phyloP scores from a whole-genome alignment of 2,113 vertebrate genomes.

The Tretioscincus oriximinensis region DNA sequence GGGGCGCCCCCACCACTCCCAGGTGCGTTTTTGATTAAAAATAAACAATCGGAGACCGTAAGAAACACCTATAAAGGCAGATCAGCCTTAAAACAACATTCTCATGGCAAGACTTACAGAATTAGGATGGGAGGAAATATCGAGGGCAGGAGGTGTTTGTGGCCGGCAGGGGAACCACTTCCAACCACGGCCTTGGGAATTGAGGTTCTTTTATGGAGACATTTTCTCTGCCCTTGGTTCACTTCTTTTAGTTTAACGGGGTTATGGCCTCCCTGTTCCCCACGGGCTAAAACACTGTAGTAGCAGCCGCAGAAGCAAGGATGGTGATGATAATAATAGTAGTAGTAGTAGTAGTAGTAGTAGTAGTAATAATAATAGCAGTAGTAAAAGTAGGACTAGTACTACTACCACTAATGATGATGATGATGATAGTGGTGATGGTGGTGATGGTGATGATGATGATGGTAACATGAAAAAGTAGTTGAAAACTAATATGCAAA shows the following conservation, averaged over 20 bases:
- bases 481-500: too few species aligned
- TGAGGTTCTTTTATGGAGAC: neutral
- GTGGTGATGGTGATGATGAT: too few species aligned
- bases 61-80: constrained; percentile 14
- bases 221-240: too few species aligned
- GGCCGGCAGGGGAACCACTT: neutral
- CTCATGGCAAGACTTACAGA: constrained; percentile 6
- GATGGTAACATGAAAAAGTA: too few species aligned
- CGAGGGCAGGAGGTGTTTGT: neutral
- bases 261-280: neutral
- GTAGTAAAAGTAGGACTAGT: too few species aligned
- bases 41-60: neutral
- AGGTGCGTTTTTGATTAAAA: constrained; percentile 27
- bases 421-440: too few species aligned
- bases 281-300: neutral
- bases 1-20: neutral
- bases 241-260: too few species aligned
- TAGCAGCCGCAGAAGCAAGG: too few species aligned
- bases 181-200: neutral
- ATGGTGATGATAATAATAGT: too few species aligned
- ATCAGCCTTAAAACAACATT: neutral
- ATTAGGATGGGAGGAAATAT: neutral
- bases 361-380: too few species aligned
- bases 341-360: too few species aligned
- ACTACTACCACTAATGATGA: too few species aligned